Base-by-base conservation (phyloP, 2,113 vertebrate genomes). In the Spea bombifrons region DNA sequence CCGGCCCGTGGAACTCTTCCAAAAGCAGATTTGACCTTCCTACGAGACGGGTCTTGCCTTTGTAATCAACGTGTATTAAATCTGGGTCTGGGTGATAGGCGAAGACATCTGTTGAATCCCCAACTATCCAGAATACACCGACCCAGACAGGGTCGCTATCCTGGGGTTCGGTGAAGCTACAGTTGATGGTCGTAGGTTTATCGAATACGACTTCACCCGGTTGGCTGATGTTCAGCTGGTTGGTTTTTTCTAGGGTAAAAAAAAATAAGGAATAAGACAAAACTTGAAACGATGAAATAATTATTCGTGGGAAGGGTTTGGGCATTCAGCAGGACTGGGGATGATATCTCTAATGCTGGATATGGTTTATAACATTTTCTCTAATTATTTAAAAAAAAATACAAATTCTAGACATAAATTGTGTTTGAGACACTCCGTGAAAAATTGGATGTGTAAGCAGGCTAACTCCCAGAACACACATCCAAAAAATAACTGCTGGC, bases 21-120 rank as follows among this genome's bases (percentile, higher is more conserved):
- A 78, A 47, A 43, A 57, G 45, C 43, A 78, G 76, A 49, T 78
- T 30, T 43, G 57, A 70, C 55, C 45, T 53, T 44, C 44, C 50
- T 3, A 72, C 45, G 12, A 79, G 69, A 7, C 63, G 45, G 43
- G 76, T 48, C 30, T 57, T 79, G 3, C 76, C 61, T 8, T 10
- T 72, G 48, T 73, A 79, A 7, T 49, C n/a, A 1, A 47, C 47
- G 49, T 79, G 76, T n/a, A 79, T 79, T 43, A 73, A 55, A 50
- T 72, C 70, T 4, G 16, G 4, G 50, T 79, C 15, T 13, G 76
- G 76, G 30, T 79, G 69, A 15, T 73, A 79, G 17, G 63, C 49
- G 66, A 57, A 79, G 10, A 48, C 43, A n/a, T 73, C 49, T 10
- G 6, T 10, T 55, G 76, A 48, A 6, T 66, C 15, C 8, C 70